Conservation (phyloP, 2,888 invertebrate species). For the Synanthedon formicaeformis region DNA sequence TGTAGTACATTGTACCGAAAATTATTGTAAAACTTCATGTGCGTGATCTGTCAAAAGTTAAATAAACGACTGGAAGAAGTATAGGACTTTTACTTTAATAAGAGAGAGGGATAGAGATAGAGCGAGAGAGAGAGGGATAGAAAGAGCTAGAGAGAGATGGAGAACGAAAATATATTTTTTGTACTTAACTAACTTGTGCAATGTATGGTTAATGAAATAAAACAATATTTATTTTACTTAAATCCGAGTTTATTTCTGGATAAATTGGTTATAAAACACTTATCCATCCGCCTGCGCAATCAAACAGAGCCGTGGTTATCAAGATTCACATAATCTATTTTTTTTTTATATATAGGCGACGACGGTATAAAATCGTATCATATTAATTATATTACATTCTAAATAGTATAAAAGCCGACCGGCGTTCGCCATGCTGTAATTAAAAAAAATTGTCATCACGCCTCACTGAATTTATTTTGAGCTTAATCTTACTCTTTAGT, state of each 20-base stretch:
- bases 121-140: too few relatives aligned
- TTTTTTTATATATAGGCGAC: constrained; percentile 32
- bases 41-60: too few relatives aligned
- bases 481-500: constrained; percentile 66
- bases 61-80: too few relatives aligned
- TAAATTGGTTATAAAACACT: constrained; percentile 69
- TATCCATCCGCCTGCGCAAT: constrained; percentile 41
- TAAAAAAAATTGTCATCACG: constrained; percentile 26
- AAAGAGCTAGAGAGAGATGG: too few relatives aligned
- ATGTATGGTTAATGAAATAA: constrained; percentile 24
- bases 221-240: constrained; percentile 60
- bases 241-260: constrained; percentile 69
- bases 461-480: constrained; percentile 49
- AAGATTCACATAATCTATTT: too few relatives aligned
- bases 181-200: too few relatives aligned
- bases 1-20: too few relatives aligned
- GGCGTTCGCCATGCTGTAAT: constrained; percentile 37
- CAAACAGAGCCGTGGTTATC: constrained; percentile 20
- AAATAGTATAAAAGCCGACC: constrained; percentile 60
- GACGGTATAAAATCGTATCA: constrained; percentile 45
- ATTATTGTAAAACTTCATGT: too few relatives aligned
- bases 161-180: too few relatives aligned
- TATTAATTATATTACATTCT: constrained; percentile 49
- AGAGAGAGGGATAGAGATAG: too few relatives aligned
- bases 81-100: too few relatives aligned